Conservation (phyloP, 1,140 invertebrate species). For the Drosophila mauritiana region DNA sequence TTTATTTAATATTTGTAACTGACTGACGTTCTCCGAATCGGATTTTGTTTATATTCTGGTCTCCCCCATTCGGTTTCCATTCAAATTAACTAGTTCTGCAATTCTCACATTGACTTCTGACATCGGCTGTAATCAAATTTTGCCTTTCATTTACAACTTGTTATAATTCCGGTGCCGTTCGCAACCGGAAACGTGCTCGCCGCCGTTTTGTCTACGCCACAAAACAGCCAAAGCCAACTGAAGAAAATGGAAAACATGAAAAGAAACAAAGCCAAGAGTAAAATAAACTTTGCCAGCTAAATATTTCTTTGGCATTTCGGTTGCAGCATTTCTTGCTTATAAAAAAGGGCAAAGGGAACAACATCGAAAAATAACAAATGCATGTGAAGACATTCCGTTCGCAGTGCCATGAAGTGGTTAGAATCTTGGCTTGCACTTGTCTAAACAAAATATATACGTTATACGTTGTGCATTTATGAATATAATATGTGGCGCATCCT, state of each 20-base stretch:
- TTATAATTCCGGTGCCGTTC: slow-evolving; percentile 59
- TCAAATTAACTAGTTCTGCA: slow-evolving; percentile 44
- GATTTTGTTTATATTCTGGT: slow-evolving; percentile 11
- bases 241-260: slow-evolving; percentile 31
- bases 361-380: slow-evolving; percentile 11
- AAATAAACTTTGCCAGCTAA: slow-evolving; percentile 56
- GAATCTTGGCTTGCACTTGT: slow-evolving; percentile 59
- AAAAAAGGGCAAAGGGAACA: slow-evolving; percentile 24
- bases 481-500: slow-evolving; percentile 43
- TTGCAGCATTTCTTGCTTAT: slow-evolving; percentile 31
- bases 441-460: slow-evolving; percentile 26
- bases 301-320: slow-evolving; percentile 30
- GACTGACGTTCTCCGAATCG: background rate
- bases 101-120: slow-evolving; percentile 53
- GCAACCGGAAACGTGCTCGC: slow-evolving; percentile 50
- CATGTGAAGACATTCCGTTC: slow-evolving; percentile 33
- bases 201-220: slow-evolving; percentile 69
- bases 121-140: slow-evolving; percentile 65
- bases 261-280: slow-evolving; percentile 37
- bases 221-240: slow-evolving; percentile 49
- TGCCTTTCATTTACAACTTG: slow-evolving; percentile 66
- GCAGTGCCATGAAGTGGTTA: slow-evolving; percentile 67
- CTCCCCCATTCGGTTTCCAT: slow-evolving; percentile 13
- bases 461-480: slow-evolving; percentile 36
- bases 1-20: no score